Base-by-base conservation (phyloP, 1,140 invertebrate genomes). In the Trichonephila clavata region DNA sequence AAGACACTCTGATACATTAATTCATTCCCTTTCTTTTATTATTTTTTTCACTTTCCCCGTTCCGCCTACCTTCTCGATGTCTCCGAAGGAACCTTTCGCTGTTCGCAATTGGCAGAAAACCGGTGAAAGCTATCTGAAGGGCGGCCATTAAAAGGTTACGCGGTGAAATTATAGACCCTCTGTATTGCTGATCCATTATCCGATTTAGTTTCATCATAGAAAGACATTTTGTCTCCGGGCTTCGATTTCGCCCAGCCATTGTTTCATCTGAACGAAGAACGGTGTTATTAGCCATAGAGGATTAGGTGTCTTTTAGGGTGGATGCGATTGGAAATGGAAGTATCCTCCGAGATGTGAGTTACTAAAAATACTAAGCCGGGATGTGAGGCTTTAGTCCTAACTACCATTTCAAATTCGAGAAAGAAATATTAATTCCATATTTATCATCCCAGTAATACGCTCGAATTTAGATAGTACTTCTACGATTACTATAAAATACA, bases 151-250 rank as follows among this genome's bases (percentile, higher is more conserved):
- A 77, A 77, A 77, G 71, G 61, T 63, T 21, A 63, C 16, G 6
- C 4, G 3, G 24, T 20, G 71, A 77, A 77, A 77, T 77, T 77
- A 77, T 77, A 77, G 71, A 32, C 71, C 24, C 27, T 77, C 71
- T 27, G 71, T 77, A 39, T 32, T 32, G 71, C 27, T 32, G 71
- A 57, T 84, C 83, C 83, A 84, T 84, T 84, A 84, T 84, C 83
- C 43, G 83, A 84, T 84, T 84, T 21, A 21, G 21, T 84, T 84
- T 84, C 83, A 57, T 84, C 83, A 7, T 13, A 50, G n/a, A 84
- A 57, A 6, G 71, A 77, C 65, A 68, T 24, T 68, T 68, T 68
- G 65, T 68, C 65, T 50, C 7, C 10, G 50, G 50, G 50, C 50
- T 68, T 68, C 65, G 65, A 68, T 68, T 68, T 68, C 65, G 13